phyloP scores from a whole-genome alignment of 1,140 invertebrate genomes.

The Zaprionus kolodkinae region DNA sequence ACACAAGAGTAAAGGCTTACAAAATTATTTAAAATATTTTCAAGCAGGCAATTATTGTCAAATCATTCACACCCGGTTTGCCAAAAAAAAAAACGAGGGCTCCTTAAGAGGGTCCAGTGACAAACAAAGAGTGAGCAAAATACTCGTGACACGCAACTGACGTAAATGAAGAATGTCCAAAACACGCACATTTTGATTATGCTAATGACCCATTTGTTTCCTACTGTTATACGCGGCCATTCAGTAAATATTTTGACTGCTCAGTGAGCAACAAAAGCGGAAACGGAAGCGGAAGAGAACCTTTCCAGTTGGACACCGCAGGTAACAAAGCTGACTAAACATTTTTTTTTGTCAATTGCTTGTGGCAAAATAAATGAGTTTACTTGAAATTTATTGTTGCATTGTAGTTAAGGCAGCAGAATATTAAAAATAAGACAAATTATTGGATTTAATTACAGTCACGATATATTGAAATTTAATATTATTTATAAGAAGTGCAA shows the following conservation, averaged over 20 bases:
- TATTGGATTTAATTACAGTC: background rate
- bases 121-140: conserved; percentile 64
- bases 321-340: conserved; percentile 26
- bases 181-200: conserved; percentile 78
- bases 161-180: conserved; percentile 37
- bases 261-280: conserved; percentile 47
- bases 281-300: conserved; percentile 29
- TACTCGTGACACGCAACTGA: conserved; percentile 58
- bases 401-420: background rate
- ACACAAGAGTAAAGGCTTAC: conserved; percentile 26
- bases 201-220: conserved; percentile 66
- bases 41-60: conserved; percentile 20
- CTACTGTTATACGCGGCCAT: conserved; percentile 24
- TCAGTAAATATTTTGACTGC: conserved; percentile 59
- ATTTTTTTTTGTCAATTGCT: background rate
- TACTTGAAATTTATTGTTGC: too few relatives aligned
- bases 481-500: background rate
- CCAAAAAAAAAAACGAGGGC: conserved; percentile 13
- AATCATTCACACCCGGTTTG: conserved; percentile 76
- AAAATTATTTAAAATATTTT: conserved; percentile 26
- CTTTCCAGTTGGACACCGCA: conserved; percentile 16
- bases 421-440: conserved; percentile 16
- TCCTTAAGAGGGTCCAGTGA: background rate
- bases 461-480: too few relatives aligned
- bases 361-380: background rate